Conservation (phyloP, 2,888 invertebrate species). For the Danaus chrysippus region DNA sequence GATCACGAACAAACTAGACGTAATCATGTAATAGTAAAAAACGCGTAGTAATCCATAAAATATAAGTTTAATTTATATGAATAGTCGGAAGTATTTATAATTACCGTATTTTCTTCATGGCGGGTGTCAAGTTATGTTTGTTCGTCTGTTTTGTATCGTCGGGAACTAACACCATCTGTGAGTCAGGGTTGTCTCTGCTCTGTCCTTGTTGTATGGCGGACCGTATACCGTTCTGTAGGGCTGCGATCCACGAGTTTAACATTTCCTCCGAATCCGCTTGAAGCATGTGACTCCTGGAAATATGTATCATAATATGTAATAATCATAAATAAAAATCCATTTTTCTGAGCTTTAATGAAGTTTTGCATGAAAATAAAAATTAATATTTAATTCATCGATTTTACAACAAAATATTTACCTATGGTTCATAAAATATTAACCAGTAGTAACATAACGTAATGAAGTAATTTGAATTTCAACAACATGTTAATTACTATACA, state of each 20-base stretch:
- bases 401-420: too few relatives aligned
- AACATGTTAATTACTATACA: too few relatives aligned
- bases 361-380: neutral
- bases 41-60: too few relatives aligned
- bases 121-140: constrained; percentile 41
- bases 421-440: too few relatives aligned
- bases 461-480: too few relatives aligned
- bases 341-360: too few relatives aligned
- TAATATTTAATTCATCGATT: neutral
- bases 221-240: constrained; percentile 92
- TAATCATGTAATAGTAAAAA: too few relatives aligned
- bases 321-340: too few relatives aligned
- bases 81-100: constrained; percentile 10
- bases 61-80: too few relatives aligned
- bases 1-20: too few relatives aligned
- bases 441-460: too few relatives aligned
- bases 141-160: constrained; percentile 47
- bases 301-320: neutral
- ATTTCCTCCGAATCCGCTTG: constrained; percentile 98
- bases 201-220: constrained; percentile 87
- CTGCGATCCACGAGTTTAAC: constrained; percentile 92
- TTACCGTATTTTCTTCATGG: constrained; percentile 65
- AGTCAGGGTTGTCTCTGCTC: constrained; percentile 65
- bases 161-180: constrained; percentile 61
- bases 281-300: constrained; percentile 92